Evolutionary conservation across 35 echinoderm and acorn worm species (phyloP).

Genomic region (Heliocidaris tuberculata): DNA sequence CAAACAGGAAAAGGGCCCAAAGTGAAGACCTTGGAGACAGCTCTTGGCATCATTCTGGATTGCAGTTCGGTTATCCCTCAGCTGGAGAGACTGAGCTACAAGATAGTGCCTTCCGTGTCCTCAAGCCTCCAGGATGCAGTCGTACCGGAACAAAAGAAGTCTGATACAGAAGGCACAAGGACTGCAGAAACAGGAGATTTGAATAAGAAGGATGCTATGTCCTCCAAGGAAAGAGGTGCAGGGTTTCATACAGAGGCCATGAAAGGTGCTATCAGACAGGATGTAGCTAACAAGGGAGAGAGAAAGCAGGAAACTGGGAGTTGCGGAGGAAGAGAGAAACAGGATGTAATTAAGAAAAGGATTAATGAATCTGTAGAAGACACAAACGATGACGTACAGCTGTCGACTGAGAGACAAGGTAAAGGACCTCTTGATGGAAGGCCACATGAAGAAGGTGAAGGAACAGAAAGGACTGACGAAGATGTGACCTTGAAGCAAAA

Average conservation of each 20-base stretch:
- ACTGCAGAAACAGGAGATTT: background rate
- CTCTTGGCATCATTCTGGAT: conserved; percentile 44
- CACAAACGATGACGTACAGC: background rate
- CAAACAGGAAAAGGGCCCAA: conserved; percentile 53
- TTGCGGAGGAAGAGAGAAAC: background rate
- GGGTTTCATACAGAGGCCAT: background rate
- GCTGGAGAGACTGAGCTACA: conserved; percentile 25
- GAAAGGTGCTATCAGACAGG: background rate
- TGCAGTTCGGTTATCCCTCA: conserved; percentile 28
- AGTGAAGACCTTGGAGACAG: conserved; percentile 52
- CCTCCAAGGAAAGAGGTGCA: background rate
- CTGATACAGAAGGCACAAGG: background rate
- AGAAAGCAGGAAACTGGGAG: background rate
- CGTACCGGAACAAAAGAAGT: background rate
- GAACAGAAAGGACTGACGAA: background rate
- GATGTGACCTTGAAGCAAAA: background rate
- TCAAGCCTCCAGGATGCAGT: background rate
- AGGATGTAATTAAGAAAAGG: background rate
- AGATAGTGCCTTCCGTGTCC: conserved; percentile 19
- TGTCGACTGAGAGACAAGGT: background rate
- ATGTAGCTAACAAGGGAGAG: background rate
- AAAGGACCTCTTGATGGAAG: background rate
- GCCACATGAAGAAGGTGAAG: background rate
- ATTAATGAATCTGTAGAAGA: background rate
- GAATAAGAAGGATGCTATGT: background rate